Percentiles rank a stretch among this genome's conserved stretches.
Conservation (phyloP, 2,797 vertebrate genomes). For the Ctenopoma kingsleyae region DNA sequence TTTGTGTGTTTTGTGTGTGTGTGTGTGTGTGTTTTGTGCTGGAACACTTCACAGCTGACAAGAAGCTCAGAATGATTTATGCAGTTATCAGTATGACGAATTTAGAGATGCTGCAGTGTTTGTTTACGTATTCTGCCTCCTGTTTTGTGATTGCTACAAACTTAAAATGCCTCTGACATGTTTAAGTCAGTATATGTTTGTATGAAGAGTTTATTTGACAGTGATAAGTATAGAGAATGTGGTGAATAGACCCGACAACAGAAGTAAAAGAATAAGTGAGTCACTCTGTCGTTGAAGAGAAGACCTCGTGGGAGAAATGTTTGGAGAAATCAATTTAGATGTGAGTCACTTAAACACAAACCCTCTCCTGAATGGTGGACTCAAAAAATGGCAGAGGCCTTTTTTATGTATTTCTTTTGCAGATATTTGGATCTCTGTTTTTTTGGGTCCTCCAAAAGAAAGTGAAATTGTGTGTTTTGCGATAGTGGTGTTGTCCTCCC, state of each 20-base stretch:
- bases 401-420: not conserved
- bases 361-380: not conserved
- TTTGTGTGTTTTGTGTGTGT: not conserved
- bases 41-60: not conserved
- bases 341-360: constrained; percentile 12
- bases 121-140: constrained; percentile 6
- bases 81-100: constrained; percentile 22
- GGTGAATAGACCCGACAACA: constrained; percentile 3
- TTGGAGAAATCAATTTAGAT: constrained; percentile 15
- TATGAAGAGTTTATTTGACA: not conserved
- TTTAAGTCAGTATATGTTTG: not conserved
- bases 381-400: not conserved
- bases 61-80: constrained; percentile 25
- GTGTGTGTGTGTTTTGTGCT: constrained; percentile 16
- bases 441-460: not conserved
- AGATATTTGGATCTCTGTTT: not conserved
- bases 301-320: constrained; percentile 12
- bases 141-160: not conserved
- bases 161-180: not conserved
- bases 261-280: constrained; percentile 4
- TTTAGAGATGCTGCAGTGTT: constrained; percentile 19
- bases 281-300: constrained; percentile 14
- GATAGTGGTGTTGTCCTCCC: not conserved
- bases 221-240: not conserved
- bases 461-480: not conserved